These are phyloP conservation scores for Hydropsyche tenuis DNA, from an alignment of 1,140 invertebrate genomes.

Conservation along the genomic window DNA sequence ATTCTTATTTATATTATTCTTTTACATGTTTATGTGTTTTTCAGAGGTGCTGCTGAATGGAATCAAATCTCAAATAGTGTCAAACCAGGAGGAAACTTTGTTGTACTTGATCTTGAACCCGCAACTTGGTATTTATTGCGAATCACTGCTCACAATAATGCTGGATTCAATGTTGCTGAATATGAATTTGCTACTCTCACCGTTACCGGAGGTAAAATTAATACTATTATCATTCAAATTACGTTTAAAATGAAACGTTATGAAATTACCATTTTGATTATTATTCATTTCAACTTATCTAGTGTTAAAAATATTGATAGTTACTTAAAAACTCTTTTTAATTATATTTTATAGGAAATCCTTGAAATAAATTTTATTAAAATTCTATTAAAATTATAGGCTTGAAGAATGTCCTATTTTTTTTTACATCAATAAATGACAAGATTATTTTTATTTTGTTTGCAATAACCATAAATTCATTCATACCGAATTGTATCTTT, in stretches of 20 bases:
- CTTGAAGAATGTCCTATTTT: too few species aligned
- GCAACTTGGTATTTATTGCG: slow-evolving; percentile 91
- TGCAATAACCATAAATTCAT: slow-evolving; percentile 6
- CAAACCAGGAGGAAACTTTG: slow-evolving; percentile 88
- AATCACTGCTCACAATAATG: slow-evolving; percentile 95
- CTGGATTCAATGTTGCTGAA: slow-evolving; percentile 92
- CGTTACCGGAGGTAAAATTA: slow-evolving; percentile 82
- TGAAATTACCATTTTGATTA: too few species aligned
- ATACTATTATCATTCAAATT: not conserved
- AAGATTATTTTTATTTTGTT: not conserved
- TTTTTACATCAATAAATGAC: too few species aligned
- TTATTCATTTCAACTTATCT: not conserved
- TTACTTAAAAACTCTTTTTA: too few species aligned
- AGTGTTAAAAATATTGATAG: too few species aligned
- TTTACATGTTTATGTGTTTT: slow-evolving; percentile 47
- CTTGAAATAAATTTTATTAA: too few species aligned
- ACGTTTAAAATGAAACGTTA: too few species aligned
- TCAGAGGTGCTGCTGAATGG: slow-evolving; percentile 82
- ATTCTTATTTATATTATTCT: too few species aligned
- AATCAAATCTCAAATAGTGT: slow-evolving; percentile 92
- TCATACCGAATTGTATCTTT: slow-evolving; percentile 32
- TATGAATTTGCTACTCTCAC: slow-evolving; percentile 95
- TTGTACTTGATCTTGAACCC: slow-evolving; percentile 88
- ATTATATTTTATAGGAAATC: too few species aligned
- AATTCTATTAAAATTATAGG: too few species aligned